Evolutionary conservation across 1,140 invertebrate genomes (phyloP).

Genomic region (Bicyclus anynana): DNA sequence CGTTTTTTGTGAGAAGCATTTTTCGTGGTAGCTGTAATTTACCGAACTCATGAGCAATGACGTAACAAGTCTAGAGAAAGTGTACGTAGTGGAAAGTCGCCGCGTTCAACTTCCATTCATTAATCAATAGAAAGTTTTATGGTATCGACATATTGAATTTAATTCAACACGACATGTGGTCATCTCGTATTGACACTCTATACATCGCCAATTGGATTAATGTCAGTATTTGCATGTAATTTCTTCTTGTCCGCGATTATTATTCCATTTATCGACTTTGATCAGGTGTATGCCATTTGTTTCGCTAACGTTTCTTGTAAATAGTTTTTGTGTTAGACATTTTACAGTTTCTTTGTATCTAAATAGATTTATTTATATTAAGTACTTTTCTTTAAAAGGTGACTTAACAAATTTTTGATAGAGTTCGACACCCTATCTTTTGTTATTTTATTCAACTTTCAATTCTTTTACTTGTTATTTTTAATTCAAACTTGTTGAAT

Average conservation of each 20-base stretch:
- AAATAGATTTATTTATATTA: too few relatives aligned
- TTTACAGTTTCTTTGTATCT: too few relatives aligned
- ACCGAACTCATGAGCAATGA: slow-evolving; percentile 32
- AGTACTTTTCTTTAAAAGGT: too few relatives aligned
- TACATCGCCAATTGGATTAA: slow-evolving; percentile 2
- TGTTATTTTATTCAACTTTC: too few relatives aligned
- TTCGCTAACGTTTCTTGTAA: not conserved
- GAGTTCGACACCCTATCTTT: too few relatives aligned
- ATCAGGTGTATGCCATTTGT: not conserved
- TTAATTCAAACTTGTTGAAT: too few relatives aligned
- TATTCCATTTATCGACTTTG: not conserved
- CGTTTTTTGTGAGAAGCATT: not conserved
- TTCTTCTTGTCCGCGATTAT: not conserved
- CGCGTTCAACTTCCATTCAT: slow-evolving; percentile 43
- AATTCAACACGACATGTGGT: slow-evolving; percentile 21
- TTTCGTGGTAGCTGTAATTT: slow-evolving; percentile 14
- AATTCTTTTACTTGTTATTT: too few relatives aligned
- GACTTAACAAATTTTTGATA: too few relatives aligned
- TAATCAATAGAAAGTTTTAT: slow-evolving; percentile 36
- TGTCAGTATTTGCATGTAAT: slow-evolving; percentile 1
- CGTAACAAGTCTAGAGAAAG: slow-evolving; percentile 53
- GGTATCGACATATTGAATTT: slow-evolving; percentile 23
- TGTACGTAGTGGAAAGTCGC: slow-evolving; percentile 35
- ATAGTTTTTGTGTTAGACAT: too few relatives aligned
- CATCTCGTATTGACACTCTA: slow-evolving; percentile 6